Evolutionary conservation across 2,888 invertebrate genomes (phyloP).

Genomic region (Belgica antarctica): DNA sequence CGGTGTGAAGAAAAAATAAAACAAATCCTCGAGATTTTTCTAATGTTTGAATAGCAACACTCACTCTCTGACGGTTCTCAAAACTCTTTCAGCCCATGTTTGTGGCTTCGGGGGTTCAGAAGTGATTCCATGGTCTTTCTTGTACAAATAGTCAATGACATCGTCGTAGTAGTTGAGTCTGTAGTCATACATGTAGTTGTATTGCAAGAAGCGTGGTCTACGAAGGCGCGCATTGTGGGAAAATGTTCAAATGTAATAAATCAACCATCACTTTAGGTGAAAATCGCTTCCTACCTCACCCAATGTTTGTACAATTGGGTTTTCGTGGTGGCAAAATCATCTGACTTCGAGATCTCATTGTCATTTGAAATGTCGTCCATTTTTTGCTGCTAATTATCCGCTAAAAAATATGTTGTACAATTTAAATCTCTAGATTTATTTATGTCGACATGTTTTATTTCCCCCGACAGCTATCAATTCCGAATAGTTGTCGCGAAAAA

Average conservation of each 20-base stretch:
- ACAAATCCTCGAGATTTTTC: background rate
- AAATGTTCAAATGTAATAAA: constrained; percentile 35
- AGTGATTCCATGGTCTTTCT: constrained; percentile 65
- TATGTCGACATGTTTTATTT: too few species aligned
- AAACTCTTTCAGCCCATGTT: constrained; percentile 81
- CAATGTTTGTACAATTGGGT: constrained; percentile 74
- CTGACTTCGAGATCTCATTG: constrained; percentile 1
- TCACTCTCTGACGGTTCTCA: constrained; percentile 64
- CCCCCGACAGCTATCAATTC: too few species aligned
- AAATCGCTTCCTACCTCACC: constrained; percentile 66
- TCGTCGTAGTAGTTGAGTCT: constrained; percentile 84
- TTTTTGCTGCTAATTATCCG: constrained; percentile 18
- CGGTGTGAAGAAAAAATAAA: too few species aligned
- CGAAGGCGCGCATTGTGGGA: background rate
- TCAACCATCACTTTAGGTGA: constrained; percentile 17
- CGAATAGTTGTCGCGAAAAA: too few species aligned
- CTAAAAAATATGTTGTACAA: background rate
- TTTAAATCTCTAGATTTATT: background rate
- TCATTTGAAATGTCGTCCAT: constrained; percentile 34
- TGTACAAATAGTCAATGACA: constrained; percentile 77
- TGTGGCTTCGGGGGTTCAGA: constrained; percentile 75
- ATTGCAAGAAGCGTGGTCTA: constrained; percentile 77
- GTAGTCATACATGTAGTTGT: constrained; percentile 80
- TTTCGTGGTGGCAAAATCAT: constrained; percentile 24
- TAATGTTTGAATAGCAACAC: too few species aligned